These are phyloP conservation scores for Achatina immaculata DNA, from an alignment of 1,140 invertebrate species.

Conservation along the genomic window DNA sequence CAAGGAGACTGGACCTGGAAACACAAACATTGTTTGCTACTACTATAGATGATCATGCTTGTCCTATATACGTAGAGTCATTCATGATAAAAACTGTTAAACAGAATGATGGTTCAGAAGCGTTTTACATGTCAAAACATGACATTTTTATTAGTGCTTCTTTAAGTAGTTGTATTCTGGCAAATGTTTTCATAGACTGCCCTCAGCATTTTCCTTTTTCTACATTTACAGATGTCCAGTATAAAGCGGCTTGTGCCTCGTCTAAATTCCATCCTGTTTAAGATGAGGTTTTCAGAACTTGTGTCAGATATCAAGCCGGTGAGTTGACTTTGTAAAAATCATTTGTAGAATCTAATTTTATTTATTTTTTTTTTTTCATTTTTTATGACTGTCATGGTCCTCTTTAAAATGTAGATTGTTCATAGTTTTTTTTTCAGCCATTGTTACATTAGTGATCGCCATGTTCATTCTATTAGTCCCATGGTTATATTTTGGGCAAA, in stretches of 20 bases:
- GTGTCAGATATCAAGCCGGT: conserved; percentile 93
- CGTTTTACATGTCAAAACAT: no score
- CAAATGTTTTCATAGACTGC: background rate
- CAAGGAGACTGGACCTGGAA: no score
- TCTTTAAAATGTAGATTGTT: background rate
- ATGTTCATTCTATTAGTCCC: no score
- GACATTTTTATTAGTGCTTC: no score
- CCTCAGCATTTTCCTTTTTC: background rate
- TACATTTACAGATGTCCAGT: conserved; percentile 76
- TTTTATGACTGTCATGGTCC: background rate
- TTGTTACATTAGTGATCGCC: no score
- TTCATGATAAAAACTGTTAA: no score
- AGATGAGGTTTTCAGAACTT: conserved; percentile 85
- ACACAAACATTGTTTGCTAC: no score
- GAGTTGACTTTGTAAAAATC: conserved; percentile 67
- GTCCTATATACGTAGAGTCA: no score
- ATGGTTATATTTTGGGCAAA: no score
- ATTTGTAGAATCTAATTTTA: background rate
- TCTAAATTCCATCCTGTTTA: conserved; percentile 91
- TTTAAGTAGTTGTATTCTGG: background rate
- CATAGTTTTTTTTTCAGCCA: no score
- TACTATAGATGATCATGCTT: no score
- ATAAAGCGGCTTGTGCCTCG: conserved; percentile 91
- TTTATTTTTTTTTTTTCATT: background rate
- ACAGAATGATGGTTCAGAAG: no score